These are phyloP conservation scores for Acanthoscelides obtectus DNA, from an alignment of 2,888 invertebrate species.

Conservation along the genomic window DNA sequence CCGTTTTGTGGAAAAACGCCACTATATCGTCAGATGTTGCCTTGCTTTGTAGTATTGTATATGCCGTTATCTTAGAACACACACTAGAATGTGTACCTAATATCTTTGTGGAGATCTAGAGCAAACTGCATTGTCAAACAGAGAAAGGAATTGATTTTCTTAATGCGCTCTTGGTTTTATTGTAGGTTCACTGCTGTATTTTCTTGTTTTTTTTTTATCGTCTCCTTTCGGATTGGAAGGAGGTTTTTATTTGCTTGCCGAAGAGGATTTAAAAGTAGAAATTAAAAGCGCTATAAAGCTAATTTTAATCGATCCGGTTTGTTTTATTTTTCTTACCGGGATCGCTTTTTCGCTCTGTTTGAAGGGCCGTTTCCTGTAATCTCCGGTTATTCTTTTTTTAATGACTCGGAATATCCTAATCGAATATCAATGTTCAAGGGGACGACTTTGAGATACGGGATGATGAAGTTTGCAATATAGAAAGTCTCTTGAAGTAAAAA, in stretches of 20 bases:
- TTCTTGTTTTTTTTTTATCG: constrained; percentile 2
- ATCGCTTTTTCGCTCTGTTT: neutral
- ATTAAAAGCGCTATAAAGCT: neutral
- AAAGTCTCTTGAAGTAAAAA: too few relatives aligned
- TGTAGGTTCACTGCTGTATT: constrained; percentile 15
- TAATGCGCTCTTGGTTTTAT: constrained; percentile 15
- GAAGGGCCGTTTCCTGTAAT: neutral
- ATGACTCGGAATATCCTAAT: too few relatives aligned
- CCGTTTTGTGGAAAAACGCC: too few relatives aligned
- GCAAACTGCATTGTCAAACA: neutral
- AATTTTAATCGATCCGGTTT: neutral
- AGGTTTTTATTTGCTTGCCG: neutral
- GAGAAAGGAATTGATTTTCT: constrained; percentile 16
- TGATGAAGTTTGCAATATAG: too few relatives aligned
- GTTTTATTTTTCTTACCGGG: neutral
- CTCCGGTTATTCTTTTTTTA: neutral
- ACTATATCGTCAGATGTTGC: too few relatives aligned
- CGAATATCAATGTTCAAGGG: too few relatives aligned
- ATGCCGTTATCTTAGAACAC: too few relatives aligned
- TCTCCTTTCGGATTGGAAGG: neutral
- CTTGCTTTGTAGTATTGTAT: too few relatives aligned
- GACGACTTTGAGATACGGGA: too few relatives aligned
- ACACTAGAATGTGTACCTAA: neutral
- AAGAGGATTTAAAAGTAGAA: neutral
- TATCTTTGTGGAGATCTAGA: neutral